Base-by-base conservation (phyloP, 2,888 invertebrate species). In the Xestia xanthographa region DNA sequence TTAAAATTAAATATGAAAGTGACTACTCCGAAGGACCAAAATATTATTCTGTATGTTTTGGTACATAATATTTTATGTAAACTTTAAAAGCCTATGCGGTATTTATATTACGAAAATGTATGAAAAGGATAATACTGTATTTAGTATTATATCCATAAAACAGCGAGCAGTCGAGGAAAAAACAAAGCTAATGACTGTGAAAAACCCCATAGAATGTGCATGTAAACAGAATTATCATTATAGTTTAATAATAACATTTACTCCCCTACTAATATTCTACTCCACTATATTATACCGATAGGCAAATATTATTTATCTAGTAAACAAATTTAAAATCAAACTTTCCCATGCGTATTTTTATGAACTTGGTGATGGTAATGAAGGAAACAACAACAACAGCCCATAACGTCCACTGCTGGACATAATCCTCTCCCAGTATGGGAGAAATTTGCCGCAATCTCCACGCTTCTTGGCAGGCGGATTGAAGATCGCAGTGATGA, bases 101-200 rank as follows among this genome's bases (percentile, higher is more conserved):
- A 75, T 74, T 74, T 41, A 71, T 65, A n/a, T 58, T 41, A 76
- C 72, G 26, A 68, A 73, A 75, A 77, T 62, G 6, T 66, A 73
- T 75, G 56, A 62, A 72, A 82, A 77, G 85, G 76, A 85, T 85
- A 85, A 82, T 79, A 53, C 20, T 66, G 62, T 72, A 75, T 71
- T 66, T 45, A 63, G 60, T 48, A 48, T 71, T 68, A 70, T n/a
- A 73, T 58, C 56, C 75, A 71, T 77, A 77, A 79, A 79, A 79
- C 45, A 65, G 41, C 48, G 50, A 34, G 22, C 53, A 72, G 65
- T 84, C 45, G 63, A 85, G 85, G 85, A 85, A 85, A 85, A 80
- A 85, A 85, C 80, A 80, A 85, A 80, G 62, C 65, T 76, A 80
- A 85, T 81, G 66, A 77, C 71, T 85, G 60, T 80, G 83, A 74